These are phyloP conservation scores for Barbus barbus DNA, from an alignment of 2,113 vertebrate species.

Conservation along the genomic window DNA sequence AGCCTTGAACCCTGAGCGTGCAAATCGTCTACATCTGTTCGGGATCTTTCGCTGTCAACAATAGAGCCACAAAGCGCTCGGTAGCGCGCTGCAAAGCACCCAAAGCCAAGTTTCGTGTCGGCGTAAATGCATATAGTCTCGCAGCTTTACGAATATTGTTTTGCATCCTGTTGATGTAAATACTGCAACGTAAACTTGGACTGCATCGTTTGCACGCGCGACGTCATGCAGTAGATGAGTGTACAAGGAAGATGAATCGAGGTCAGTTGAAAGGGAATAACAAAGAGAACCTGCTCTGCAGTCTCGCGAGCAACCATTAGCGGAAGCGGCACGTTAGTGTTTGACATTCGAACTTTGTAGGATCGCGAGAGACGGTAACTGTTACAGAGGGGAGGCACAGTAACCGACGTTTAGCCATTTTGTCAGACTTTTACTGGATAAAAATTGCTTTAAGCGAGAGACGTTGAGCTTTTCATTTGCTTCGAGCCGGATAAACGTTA, in stretches of 20 bases:
- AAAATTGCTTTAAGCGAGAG: neutral
- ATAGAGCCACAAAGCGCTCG: conserved; percentile 4
- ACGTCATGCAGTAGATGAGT: conserved; percentile 15
- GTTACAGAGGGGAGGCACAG: neutral
- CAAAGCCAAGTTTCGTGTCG: conserved; percentile 21
- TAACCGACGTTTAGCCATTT: neutral
- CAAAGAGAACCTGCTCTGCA: conserved; percentile 52
- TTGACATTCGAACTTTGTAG: conserved; percentile 52
- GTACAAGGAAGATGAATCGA: conserved; percentile 44
- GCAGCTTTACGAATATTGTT: neutral
- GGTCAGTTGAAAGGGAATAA: conserved; percentile 43
- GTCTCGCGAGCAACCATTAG: conserved; percentile 54
- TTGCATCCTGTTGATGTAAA: neutral
- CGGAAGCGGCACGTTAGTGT: conserved; percentile 49
- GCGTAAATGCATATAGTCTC: neutral
- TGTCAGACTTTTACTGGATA: too few species aligned
- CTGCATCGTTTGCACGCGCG: neutral
- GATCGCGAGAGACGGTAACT: neutral
- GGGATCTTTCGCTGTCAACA: conserved; percentile 21
- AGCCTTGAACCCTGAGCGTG: neutral
- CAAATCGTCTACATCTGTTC: conserved; percentile 7
- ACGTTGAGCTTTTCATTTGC: neutral
- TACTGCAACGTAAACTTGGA: neutral
- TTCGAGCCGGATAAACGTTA: conserved; percentile 1
- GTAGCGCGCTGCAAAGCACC: neutral